Base-by-base conservation (phyloP, 1,140 invertebrate genomes). In the Drosophila kepulauana region DNA sequence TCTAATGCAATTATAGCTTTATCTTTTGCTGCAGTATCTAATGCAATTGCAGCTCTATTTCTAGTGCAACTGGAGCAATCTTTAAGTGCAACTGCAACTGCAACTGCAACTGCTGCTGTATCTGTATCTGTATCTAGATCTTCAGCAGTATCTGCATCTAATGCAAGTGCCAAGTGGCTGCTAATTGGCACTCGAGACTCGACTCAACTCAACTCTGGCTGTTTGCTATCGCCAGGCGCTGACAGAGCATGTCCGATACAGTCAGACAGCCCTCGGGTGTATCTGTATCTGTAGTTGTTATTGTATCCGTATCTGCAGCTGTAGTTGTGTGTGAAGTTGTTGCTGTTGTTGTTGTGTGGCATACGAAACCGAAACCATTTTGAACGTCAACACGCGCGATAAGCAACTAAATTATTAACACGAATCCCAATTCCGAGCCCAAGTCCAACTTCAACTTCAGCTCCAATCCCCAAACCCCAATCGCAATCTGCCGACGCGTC, bases 381-480 rank as follows among this genome's bases (percentile, higher is more conserved):
- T 71, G 66, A 81, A 85, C 85, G 86, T 89, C 85, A 89, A 84
- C 86, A 81, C 86, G 45, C 64, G 45, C 85, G 85, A 89, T 89
- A 89, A 89, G 85, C 85, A 81, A 89, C 81, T 89, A 89, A 89
- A 89, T 89, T 89, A 89, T 89, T 90, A 89, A 90, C 85, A 89
- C 86, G 81, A 89, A 81, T 70, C 62, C 41, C 41, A 43, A 69
- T n/a, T 70, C 62, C 13, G 33, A 57, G 38, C 10, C n/a, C n/a
- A 10, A 68, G 25, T 52, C 16, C 35, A 10, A 38, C 7, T 38
- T 33, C 35, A 38, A 38, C 8, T 38, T 25, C 20, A 25, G 20
- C 20, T 25, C 20, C 8, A 48, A 43, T 38, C n/a, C 30, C 35
- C 58, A 41, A 35, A 20, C 49, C 30, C 30, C 28, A 41, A 56